These are phyloP conservation scores for Eupeodes luniger DNA, from an alignment of 2,888 invertebrate genomes.

Conservation along the genomic window DNA sequence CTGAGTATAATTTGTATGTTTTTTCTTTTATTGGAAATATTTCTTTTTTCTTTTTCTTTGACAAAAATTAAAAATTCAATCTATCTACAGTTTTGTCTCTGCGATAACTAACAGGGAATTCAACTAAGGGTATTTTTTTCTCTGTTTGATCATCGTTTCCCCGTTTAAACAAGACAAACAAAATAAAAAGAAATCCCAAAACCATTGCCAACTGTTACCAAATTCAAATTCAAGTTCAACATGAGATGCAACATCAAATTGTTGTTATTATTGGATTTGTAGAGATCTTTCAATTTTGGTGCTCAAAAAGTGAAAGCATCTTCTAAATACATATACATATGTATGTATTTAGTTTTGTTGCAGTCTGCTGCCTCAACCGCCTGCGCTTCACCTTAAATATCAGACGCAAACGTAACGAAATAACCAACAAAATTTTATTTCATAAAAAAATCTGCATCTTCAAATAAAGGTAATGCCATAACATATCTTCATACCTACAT, in stretches of 20 bases:
- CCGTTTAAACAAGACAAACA: conserved; percentile 40
- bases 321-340: conserved; percentile 31
- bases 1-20: not conserved
- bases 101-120: conserved; percentile 68
- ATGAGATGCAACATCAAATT: conserved; percentile 52
- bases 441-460: not conserved
- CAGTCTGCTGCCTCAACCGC: conserved; percentile 34
- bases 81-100: conserved; percentile 67
- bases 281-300: conserved; percentile 32
- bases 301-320: conserved; percentile 65
- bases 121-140: conserved; percentile 40
- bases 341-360: conserved; percentile 28
- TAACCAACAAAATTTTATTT: conserved; percentile 29
- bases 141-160: conserved; percentile 38
- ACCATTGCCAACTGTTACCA: conserved; percentile 75
- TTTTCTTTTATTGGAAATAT: conserved; percentile 25
- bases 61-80: conserved; percentile 37
- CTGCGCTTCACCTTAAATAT: conserved; percentile 38
- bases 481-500: not conserved
- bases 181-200: conserved; percentile 58
- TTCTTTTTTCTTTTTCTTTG: conserved; percentile 16
- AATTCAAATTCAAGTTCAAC: conserved; percentile 71
- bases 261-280: conserved; percentile 41
- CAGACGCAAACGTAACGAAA: conserved; percentile 33
- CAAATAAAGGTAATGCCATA: not conserved